Conservation (phyloP, 2,888 invertebrate species). For the Plemyria rubiginata region DNA sequence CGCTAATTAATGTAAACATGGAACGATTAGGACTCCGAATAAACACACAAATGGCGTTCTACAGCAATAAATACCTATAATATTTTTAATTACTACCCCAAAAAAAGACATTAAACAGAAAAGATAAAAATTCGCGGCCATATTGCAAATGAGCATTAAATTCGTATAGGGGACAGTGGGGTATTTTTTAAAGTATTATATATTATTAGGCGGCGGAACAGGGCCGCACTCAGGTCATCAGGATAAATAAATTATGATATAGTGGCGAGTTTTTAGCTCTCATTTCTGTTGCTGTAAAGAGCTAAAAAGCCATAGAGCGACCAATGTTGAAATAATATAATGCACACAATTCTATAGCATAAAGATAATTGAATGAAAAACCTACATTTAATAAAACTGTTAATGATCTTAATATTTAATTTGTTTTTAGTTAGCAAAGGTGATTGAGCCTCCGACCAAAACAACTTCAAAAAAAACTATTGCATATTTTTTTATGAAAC, state of each 20-base stretch:
- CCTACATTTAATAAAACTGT: too few species aligned
- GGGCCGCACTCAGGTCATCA: constrained; percentile 78
- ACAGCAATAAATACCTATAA: constrained; percentile 82
- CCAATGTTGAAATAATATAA: background rate
- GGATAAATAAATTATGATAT: constrained; percentile 84
- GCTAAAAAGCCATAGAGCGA: constrained; percentile 22
- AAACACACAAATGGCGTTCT: constrained; percentile 78
- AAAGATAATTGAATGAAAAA: too few species aligned
- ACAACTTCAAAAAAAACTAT: too few species aligned
- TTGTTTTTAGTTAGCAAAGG: too few species aligned
- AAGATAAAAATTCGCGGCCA: constrained; percentile 73
- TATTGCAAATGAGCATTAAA: constrained; percentile 78
- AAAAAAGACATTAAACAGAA: constrained; percentile 80
- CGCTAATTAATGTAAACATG: constrained; percentile 84
- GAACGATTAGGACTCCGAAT: constrained; percentile 78
- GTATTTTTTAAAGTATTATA: constrained; percentile 67
- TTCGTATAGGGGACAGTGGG: constrained; percentile 42
- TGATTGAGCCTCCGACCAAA: too few species aligned
- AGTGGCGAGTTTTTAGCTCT: constrained; percentile 70
- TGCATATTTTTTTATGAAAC: too few species aligned
- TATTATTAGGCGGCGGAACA: constrained; percentile 69
- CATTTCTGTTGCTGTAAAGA: constrained; percentile 60
- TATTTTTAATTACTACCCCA: constrained; percentile 79
- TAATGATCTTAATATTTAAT: too few species aligned
- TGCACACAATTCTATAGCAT: too few species aligned